Base-by-base conservation (phyloP, 2,888 invertebrate species). In the Portevinia maculata region DNA sequence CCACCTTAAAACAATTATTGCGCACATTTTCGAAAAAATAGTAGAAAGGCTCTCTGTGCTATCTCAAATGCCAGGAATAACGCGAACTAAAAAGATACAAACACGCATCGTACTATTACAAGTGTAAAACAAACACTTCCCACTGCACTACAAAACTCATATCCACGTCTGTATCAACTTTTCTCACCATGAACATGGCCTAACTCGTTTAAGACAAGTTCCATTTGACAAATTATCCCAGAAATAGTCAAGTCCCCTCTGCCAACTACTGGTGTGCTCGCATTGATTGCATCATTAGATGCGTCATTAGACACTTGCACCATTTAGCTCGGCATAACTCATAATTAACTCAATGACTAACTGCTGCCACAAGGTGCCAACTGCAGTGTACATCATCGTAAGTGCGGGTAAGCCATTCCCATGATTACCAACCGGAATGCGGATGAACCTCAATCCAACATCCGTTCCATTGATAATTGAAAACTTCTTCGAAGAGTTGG, bases 391-490 rank as follows among this genome's bases (percentile, higher is more conserved):
- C 69, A 64, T 67, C 73, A 69, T 44, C 50, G 62, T 52, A 19
- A 37, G 60, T 62, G 79, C 34, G 55, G 17, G 21, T 69, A 9
- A 48, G 59, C 46, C 24, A 75, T 67, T 69, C 60, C 60, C 69
- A 62, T 69, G 53, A 67, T 73, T 60, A 39, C 64, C 52, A 53
- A 50, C 67, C 67, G 74, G 79, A 79, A 79, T 79, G 79, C 79
- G 79, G 79, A 79, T 79, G 74, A 67, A 34, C 39, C 48, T 39
- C 67, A 55, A 62, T 55, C 41, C 60, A 60, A 67, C 73, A 79
- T 79, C 79, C 79, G 79, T 74, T 79, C 60, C 74, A 62, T 74
- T 62, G 67, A 76, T 76, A 79, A 79, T 74, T 79, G 79, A 79
- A 79, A 60, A 65, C 41, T 19, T 65, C 41, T 55, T 39, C 70